Base-by-base conservation (phyloP, 2,113 vertebrate species). In the Ondatra zibethicus region DNA sequence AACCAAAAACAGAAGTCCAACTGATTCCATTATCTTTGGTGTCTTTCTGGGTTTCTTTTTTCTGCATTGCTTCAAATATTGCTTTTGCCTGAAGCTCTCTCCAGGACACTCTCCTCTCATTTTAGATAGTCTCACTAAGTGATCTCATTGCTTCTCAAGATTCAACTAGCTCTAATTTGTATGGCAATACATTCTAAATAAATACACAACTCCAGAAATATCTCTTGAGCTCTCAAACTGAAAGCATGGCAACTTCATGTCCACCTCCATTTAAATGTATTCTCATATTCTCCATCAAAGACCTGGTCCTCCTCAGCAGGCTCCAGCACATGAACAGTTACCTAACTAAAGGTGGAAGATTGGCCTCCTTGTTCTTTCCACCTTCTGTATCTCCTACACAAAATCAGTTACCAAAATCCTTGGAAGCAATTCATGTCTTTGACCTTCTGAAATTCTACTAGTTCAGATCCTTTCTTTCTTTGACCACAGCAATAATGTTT, bases 351-450 rank as follows among this genome's bases (percentile, higher is more conserved):
- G 12, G 7, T 66, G 29, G 17, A 76, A 45, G 80, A 47, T 27
- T 31, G 2, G 3, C 45, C 2, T 0, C 3, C 7, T 36, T 10
- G 3, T n/a, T n/a, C 52, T 42, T 86, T 50, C 29, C 9, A 16
- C 31, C n/a, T 39, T 70, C 42, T 85, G 52, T 36, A 8, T 65
- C 63, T 66, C 61, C 81, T 8, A 72, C 10, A 50, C 70, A 55
- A 55, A 23, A 70, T 80, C 29, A 45, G 50, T 90, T 66, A 80
- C 6, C 42, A 66, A 45, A 65, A 61, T 63, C 33, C 7, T 68
- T 19, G 25, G 21, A 31, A 45, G 3, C 5, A 39, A 25, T 36
- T 31, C 4, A 2, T 5, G 29, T 66, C 21, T 73, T 65, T 95
- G 42, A 45, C 55, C 47, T 36, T 27, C 5, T 85, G 65, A 65